phyloP scores from a whole-genome alignment of 2,113 vertebrate species.

The Jaculus jaculus region DNA sequence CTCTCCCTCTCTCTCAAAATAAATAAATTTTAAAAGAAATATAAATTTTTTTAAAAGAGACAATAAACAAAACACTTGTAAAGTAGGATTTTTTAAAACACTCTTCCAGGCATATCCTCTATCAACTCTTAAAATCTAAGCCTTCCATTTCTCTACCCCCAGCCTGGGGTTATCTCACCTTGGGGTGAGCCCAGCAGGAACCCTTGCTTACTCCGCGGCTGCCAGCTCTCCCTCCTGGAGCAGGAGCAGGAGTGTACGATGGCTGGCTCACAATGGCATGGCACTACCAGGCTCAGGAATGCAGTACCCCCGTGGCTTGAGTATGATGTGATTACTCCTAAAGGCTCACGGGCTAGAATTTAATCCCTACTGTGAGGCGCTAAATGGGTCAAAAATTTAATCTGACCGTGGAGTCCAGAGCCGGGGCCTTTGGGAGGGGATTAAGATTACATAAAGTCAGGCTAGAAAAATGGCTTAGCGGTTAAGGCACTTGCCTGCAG shows the following conservation, averaged over 20 bases:
- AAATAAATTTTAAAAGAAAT: too few relatives aligned
- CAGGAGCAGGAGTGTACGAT: background rate
- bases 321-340: background rate
- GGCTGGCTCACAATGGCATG: background rate
- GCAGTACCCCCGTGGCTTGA: background rate
- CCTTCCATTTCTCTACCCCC: background rate
- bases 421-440: background rate
- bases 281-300: background rate
- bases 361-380: background rate
- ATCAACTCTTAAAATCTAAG: background rate
- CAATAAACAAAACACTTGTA: too few relatives aligned
- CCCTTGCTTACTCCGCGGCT: background rate
- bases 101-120: too few relatives aligned
- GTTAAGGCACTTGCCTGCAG: too few relatives aligned
- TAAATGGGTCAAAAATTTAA: background rate
- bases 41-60: too few relatives aligned
- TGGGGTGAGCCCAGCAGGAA: background rate
- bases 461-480: too few relatives aligned
- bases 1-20: too few relatives aligned
- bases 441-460: background rate
- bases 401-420: background rate
- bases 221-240: background rate
- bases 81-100: too few relatives aligned
- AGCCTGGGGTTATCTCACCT: too few relatives aligned
- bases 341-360: background rate